phyloP scores from a whole-genome alignment of 2,888 invertebrate species.

The Eristalinus sepulchralis region DNA sequence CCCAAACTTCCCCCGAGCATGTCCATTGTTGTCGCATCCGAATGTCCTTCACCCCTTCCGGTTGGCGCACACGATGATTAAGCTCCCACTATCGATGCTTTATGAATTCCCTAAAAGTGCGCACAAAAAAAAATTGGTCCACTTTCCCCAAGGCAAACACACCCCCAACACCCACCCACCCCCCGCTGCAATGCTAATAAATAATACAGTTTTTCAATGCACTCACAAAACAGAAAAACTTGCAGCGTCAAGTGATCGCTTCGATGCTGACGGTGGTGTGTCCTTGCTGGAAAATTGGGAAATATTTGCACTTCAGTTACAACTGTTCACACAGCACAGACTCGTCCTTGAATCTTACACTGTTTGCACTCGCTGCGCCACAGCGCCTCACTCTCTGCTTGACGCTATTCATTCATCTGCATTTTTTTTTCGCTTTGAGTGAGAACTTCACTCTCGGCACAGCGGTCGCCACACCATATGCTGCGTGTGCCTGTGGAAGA shows the following conservation, averaged over 20 bases:
- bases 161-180: background rate
- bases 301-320: constrained; percentile 38
- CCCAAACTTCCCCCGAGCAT: background rate
- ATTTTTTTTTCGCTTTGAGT: constrained; percentile 12
- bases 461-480: background rate
- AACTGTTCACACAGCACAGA: constrained; percentile 33
- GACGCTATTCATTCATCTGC: background rate
- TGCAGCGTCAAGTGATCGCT: background rate
- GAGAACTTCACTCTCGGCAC: background rate
- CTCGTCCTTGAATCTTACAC: constrained; percentile 14
- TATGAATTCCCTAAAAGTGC: background rate
- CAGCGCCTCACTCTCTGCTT: background rate
- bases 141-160: background rate
- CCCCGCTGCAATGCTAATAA: constrained; percentile 18
- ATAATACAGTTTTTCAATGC: constrained; percentile 10
- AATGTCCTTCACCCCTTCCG: background rate
- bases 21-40: background rate
- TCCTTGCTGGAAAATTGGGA: constrained; percentile 16
- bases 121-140: background rate
- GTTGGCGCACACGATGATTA: background rate
- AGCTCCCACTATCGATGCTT: background rate
- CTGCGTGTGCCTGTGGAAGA: constrained; percentile 4
- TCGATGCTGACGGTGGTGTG: background rate
- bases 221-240: background rate
- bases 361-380: background rate